A percentile compares a stretch with the other conserved stretches of the same genome.
Conservation (phyloP, 2,113 vertebrate species). For the Chroicocephalus ridibundus region DNA sequence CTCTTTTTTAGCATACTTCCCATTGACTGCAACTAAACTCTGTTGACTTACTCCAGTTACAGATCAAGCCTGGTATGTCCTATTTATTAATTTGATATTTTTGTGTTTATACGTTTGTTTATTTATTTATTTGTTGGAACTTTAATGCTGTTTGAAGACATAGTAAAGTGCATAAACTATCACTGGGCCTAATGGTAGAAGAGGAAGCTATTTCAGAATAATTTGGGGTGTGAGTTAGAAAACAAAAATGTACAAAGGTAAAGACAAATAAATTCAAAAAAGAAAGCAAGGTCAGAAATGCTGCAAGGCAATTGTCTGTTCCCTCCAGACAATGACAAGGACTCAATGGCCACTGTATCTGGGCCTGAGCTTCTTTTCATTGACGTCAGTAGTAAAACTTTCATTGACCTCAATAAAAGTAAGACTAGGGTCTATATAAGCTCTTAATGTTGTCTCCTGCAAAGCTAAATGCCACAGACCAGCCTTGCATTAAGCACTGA, state of each 20-base stretch:
- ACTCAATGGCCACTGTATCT: neutral
- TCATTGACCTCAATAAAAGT: neutral
- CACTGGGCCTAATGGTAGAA: constrained; percentile 35
- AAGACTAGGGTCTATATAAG: neutral
- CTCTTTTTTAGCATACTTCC: neutral
- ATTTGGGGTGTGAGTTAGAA: neutral
- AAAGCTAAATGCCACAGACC: neutral
- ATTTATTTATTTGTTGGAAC: neutral
- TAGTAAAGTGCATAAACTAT: neutral
- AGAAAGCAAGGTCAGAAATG: neutral
- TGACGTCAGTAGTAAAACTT: neutral
- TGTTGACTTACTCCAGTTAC: neutral
- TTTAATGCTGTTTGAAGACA: constrained; percentile 31
- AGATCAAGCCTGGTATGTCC: neutral
- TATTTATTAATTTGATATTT: neutral
- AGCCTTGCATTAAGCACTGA: neutral
- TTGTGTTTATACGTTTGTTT: neutral
- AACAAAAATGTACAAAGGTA: neutral
- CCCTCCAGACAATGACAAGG: neutral
- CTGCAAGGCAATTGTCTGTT: neutral
- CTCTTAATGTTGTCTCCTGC: neutral
- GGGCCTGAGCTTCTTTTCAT: neutral
- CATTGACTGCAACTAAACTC: neutral
- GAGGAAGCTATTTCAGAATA: constrained; percentile 40
- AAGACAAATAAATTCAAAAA: constrained; percentile 15